Conservation (phyloP, 2,888 invertebrate genomes). For the Euspilapteryx auroguttella region DNA sequence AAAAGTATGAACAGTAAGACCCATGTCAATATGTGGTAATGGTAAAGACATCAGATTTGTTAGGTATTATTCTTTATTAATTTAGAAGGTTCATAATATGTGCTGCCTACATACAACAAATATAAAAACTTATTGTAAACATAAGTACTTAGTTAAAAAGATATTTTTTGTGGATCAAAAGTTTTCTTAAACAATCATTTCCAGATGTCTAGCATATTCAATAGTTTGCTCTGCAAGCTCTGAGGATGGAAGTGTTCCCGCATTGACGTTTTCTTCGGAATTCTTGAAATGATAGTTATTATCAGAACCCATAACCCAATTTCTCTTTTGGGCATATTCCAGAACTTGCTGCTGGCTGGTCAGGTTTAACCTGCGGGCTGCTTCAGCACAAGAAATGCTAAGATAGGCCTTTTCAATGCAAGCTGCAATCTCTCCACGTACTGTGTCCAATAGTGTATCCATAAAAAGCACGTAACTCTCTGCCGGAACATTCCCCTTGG, state of each 20-base stretch:
- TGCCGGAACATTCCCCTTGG: conserved; percentile 94
- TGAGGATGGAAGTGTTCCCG: conserved; percentile 73
- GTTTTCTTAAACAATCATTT: conserved; percentile 91
- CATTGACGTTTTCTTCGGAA: conserved; percentile 66
- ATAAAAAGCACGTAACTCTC: conserved; percentile 96
- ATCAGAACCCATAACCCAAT: conserved; percentile 79
- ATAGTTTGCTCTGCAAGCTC: conserved; percentile 93
- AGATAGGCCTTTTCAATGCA: conserved; percentile 97
- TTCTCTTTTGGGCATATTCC: conserved; percentile 80
- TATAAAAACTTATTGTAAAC: too few species aligned
- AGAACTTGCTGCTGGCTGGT: conserved; percentile 75
- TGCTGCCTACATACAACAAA: too few species aligned
- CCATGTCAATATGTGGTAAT: too few species aligned
- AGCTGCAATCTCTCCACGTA: conserved; percentile 93
- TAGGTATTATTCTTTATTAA: too few species aligned
- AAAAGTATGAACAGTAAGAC: too few species aligned
- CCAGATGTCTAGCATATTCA: conserved; percentile 95
- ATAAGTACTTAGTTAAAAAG: too few species aligned
- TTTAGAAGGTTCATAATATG: too few species aligned
- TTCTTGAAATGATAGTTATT: conserved; percentile 79
- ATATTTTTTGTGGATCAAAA: too few species aligned
- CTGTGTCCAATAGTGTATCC: conserved; percentile 93
- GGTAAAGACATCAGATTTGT: too few species aligned
- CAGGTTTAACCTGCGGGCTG: conserved; percentile 87
- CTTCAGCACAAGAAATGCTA: conserved; percentile 83